Percentiles rank a stretch among this genome's conserved stretches.
phyloP scores from a whole-genome alignment of 1,140 invertebrate genomes.

The Drosophila kohkoa region DNA sequence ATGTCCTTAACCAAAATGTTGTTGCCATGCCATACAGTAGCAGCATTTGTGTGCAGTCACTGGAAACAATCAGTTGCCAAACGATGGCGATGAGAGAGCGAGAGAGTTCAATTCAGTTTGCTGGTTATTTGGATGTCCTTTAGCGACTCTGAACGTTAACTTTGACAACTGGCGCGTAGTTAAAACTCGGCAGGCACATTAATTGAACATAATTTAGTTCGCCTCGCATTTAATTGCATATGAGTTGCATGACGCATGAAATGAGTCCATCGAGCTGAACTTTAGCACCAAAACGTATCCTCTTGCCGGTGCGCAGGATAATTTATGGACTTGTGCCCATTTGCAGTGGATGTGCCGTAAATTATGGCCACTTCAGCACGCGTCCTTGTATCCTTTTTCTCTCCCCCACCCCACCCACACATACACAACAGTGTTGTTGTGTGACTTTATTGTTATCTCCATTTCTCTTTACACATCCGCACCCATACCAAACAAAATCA shows the following conservation, averaged over 20 bases:
- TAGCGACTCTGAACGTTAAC: conserved; percentile 28
- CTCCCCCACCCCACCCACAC: neutral
- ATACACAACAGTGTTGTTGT: conserved; percentile 29
- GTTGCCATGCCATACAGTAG: conserved; percentile 18
- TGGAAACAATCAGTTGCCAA: conserved; percentile 49
- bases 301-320: conserved; percentile 37
- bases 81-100: neutral
- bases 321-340: conserved; percentile 69
- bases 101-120: conserved; percentile 1
- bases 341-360: conserved; percentile 60
- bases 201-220: conserved; percentile 16
- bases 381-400: conserved; percentile 51
- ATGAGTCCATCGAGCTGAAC: conserved; percentile 16
- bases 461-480: neutral
- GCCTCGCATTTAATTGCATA: conserved; percentile 51
- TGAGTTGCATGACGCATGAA: conserved; percentile 25
- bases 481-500: neutral
- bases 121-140: conserved; percentile 15
- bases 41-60: conserved; percentile 52
- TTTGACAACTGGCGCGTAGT: conserved; percentile 4
- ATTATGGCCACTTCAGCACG: conserved; percentile 53
- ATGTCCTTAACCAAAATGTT: conserved; percentile 61
- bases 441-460: conserved; percentile 40
- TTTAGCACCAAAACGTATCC: conserved; percentile 11
- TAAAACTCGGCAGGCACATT: neutral